Conservation (phyloP, 2,797 vertebrate species). For the Lepilemur septentrionalis region DNA sequence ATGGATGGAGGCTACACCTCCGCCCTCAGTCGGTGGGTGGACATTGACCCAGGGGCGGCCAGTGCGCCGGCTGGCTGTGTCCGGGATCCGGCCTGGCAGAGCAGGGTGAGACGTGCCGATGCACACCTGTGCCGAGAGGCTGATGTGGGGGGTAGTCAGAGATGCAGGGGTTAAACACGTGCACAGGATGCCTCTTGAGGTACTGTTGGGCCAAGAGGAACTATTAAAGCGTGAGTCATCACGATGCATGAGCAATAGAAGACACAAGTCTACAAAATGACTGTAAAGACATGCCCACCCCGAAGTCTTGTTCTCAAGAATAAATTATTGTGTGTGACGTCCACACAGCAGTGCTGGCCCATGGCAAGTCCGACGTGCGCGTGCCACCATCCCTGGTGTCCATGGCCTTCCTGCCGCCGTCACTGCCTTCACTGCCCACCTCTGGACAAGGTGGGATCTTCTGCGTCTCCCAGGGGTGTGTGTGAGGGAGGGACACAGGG, state of each 20-base stretch:
- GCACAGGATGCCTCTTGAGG: fast-evolving
- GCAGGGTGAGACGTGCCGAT: neutral
- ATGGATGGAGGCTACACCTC: neutral
- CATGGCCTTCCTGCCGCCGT: fast-evolving
- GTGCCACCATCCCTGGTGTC: fast-evolving
- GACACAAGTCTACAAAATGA: neutral
- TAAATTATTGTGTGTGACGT: neutral
- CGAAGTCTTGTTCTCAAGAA: too few species aligned
- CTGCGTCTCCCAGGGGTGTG: neutral
- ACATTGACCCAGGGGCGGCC: neutral
- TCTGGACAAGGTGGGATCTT: too few species aligned
- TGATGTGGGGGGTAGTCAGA: neutral
- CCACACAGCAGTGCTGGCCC: fast-evolving
- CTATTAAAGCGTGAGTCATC: neutral
- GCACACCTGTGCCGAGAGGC: neutral
- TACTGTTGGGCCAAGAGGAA: fast-evolving
- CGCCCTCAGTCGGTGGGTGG: too few species aligned
- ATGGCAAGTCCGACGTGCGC: fast-evolving
- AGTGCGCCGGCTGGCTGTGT: fast-evolving
- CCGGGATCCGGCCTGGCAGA: neutral
- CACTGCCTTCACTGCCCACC: neutral
- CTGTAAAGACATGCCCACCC: neutral
- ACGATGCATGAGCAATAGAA: neutral
- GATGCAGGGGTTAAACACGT: too few species aligned
- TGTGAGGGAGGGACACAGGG: fast-evolving